These are phyloP conservation scores for Sycophaga agraensis DNA, from an alignment of 1,140 invertebrate genomes.

Conservation along the genomic window DNA sequence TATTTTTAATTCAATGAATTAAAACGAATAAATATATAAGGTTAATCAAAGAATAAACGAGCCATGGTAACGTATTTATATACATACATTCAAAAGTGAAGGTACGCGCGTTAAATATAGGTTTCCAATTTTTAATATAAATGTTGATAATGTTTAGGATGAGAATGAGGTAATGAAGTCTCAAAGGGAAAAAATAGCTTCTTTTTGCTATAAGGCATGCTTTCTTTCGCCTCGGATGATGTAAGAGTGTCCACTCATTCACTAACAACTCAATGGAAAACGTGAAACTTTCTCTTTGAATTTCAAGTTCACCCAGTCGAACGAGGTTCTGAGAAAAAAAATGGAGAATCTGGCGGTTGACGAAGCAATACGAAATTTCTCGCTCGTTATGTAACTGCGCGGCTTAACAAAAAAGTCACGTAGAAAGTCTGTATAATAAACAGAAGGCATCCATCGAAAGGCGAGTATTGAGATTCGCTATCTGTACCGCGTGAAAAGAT, in stretches of 20 bases:
- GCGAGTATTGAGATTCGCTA: too few species aligned
- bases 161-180: background rate
- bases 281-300: background rate
- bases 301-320: conserved; percentile 5
- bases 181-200: background rate
- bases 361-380: conserved; percentile 1
- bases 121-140: too few species aligned
- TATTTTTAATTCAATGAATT: too few species aligned
- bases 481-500: too few species aligned
- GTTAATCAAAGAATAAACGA: too few species aligned
- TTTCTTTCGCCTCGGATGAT: background rate
- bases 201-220: background rate
- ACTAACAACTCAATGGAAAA: conserved; percentile 8
- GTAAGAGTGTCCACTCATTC: conserved; percentile 13
- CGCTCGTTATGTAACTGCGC: background rate
- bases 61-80: too few species aligned
- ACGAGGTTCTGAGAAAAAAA: background rate
- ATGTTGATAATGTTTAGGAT: too few species aligned
- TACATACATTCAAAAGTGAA: too few species aligned
- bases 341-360: background rate
- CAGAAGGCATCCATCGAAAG: too few species aligned
- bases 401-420: background rate
- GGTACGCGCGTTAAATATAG: too few species aligned
- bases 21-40: too few species aligned
- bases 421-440: conserved; percentile 10